A percentile compares a stretch with the other conserved stretches of the same genome.
phyloP scores from a whole-genome alignment of 23 tunicate genomes.

The Styela plicata region DNA sequence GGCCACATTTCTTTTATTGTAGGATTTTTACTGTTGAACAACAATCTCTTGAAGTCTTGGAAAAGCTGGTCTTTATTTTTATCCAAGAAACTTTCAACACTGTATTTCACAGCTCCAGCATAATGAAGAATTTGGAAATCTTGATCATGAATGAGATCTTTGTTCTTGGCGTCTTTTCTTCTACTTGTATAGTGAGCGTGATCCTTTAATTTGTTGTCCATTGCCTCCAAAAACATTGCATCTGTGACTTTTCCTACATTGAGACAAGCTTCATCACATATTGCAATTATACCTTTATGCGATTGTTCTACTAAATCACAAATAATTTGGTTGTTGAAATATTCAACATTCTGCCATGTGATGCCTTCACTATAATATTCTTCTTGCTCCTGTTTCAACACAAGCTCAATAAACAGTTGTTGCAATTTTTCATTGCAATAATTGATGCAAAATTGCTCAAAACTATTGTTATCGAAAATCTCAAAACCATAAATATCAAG shows the following conservation, averaged over 20 bases:
- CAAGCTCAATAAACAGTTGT: conserved; percentile 96
- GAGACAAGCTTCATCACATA: conserved; percentile 88
- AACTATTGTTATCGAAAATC: conserved; percentile 93
- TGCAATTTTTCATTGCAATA: conserved; percentile 94
- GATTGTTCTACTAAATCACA: conserved; percentile 92
- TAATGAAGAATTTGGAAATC: conserved; percentile 84
- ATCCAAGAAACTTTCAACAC: conserved; percentile 82
- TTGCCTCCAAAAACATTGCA: conserved; percentile 75
- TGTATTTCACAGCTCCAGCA: conserved; percentile 86
- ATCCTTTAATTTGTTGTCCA: conserved; percentile 83
- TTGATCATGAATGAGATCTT: conserved; percentile 61
- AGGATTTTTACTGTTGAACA: conserved; percentile 73
- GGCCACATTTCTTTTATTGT: conserved; percentile 89
- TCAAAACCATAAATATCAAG: conserved; percentile 95
- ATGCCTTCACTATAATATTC: conserved; percentile 92
- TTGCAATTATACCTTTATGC: conserved; percentile 84
- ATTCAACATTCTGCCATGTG: conserved; percentile 87
- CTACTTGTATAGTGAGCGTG: conserved; percentile 81
- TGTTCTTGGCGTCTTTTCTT: conserved; percentile 69
- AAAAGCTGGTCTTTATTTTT: conserved; percentile 83
- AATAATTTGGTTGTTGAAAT: conserved; percentile 89
- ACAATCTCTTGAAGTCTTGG: conserved; percentile 91
- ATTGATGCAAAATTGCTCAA: conserved; percentile 97
- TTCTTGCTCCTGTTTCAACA: conserved; percentile 96
- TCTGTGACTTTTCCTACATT: conserved; percentile 91